phyloP scores from a whole-genome alignment of 1,140 invertebrate genomes.

The Lepidurus packardi region DNA sequence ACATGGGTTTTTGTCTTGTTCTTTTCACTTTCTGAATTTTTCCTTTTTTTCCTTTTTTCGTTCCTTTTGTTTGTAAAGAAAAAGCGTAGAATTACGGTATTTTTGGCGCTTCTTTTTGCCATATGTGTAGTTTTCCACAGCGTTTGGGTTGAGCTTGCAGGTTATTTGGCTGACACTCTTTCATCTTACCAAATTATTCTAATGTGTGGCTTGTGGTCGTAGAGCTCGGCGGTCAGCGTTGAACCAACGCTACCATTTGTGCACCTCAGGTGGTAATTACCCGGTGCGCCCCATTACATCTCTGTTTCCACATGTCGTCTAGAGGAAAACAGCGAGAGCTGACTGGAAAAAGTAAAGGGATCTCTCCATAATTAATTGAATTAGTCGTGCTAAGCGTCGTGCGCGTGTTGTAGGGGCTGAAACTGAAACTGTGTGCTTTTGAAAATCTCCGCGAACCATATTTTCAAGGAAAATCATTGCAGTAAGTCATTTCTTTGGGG shows the following conservation, averaged over 20 bases:
- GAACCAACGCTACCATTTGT: constrained; percentile 17
- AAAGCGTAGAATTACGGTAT: not conserved
- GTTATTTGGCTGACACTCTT: constrained; percentile 16
- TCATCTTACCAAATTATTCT: constrained; percentile 10
- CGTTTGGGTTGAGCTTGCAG: constrained; percentile 1
- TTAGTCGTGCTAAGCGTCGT: constrained; percentile 1
- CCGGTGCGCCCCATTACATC: not conserved
- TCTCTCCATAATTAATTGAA: not conserved
- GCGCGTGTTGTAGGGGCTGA: not conserved
- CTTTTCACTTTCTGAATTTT: not conserved
- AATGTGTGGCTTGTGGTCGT: constrained; percentile 4
- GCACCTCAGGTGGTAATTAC: constrained; percentile 18
- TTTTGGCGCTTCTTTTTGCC: not conserved
- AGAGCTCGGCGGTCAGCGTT: constrained; percentile 4
- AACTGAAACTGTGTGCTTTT: not conserved
- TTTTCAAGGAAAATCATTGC: not conserved
- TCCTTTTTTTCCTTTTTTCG: not conserved
- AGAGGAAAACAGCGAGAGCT: not conserved
- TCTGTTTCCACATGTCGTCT: not conserved
- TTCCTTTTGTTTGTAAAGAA: not conserved
- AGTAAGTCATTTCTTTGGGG: not conserved
- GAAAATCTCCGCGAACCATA: not conserved
- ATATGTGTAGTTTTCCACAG: not conserved
- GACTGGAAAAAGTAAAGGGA: not conserved
- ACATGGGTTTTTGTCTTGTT: too few relatives aligned